Base-by-base conservation (phyloP, 2,888 invertebrate genomes). In the Notodonta dromedarius region DNA sequence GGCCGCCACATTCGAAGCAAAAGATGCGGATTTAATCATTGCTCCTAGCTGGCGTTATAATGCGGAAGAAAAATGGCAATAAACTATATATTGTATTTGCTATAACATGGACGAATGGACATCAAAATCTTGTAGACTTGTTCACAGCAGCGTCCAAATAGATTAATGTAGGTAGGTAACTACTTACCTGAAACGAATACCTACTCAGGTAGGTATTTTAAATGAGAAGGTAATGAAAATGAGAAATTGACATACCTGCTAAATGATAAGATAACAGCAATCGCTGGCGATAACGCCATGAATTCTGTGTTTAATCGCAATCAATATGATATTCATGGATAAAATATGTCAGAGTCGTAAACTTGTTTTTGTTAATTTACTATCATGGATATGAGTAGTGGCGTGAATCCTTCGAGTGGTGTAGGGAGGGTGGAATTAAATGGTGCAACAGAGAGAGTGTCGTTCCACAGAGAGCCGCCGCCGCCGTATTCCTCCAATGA, bases 401-500 rank as follows among this genome's bases (percentile, higher is more conserved):
- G 70, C 67, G 73, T 75, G 7, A 80, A 80, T 67, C 73, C 74
- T 51, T 66, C 70, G 61, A 74, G 70, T 70, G 68, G 66, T 57
- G 60, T 58, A 52, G 73, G 63, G 14, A 73, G 73, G 59, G 71
- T 72, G 57, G 81, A 80, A 56, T 57, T 78, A n/a, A 55, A 67
- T 69, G 63, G 74, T 52, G 77, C 73, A 16, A 71, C 76, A 64
- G 85, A 80, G 57, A 72, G 69, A 60, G 64, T 73, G 2, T 60
- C 52, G n/a, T 68, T 70, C 9, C 69, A 76, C 35, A 72, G 79
- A 48, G 86, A 88, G 35, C 87, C 85, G 14, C 93, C 92, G 7
- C 92, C 93, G 2, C 88, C 92, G 0, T 93, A 93, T 67, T 76
- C 85, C 0, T 68, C 72, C 8, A 61, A 58, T 39, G 76, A 74